Evolutionary conservation across 1,140 invertebrate species (phyloP), one percentile per base, ranked within the genome.

Genomic region (Drosophila parvula): DNA sequence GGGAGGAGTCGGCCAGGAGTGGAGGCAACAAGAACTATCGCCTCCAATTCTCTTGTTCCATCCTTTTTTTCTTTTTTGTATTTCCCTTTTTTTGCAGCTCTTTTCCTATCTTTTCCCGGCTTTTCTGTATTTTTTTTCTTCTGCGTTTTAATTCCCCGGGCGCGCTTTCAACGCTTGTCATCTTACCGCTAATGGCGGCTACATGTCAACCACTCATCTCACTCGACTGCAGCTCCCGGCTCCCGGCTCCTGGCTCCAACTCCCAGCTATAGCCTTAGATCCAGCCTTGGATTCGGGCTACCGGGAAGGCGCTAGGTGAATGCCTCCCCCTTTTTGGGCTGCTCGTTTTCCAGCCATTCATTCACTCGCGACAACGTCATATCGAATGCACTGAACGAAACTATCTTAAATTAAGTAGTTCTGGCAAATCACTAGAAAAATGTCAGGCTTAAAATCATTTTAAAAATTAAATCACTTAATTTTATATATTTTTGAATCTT

Each of bases 201-300:
- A 88, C 83, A 88, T 88, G 83, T 88, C 83, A 88, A 88, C 83
- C 84, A 88, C 83, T 88, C 84, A 88, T 88, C 84, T 80, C 79
- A 70, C 68, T 73, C 77, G 69, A 45, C 75, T 78, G 45, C 48
- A 62, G 53, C 76, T 43, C 9, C 0, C 32, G 8, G 16, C 68
- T n/a, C 6, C 30, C 22, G 4, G 1, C 30, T 34, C n/a, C 9
- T 3, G 27, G 34, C 69, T 22, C 1, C 36, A 8, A 16, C 68
- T 30, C 11, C 5, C 38, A 18, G 10, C 69, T 28, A n/a, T 61
- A 22, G 48, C 62, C 65, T 58, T 27, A 16, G 40, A 60, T 53
- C 36, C 73, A 36, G 68, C 47, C 34, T 34, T 41, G 47, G 50
- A 41, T 58, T 14, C 28, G 34, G 32, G 50, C 50, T 38, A 22